Base-by-base conservation (phyloP, 2,797 vertebrate species). In the Philypnodon macrostomus region DNA sequence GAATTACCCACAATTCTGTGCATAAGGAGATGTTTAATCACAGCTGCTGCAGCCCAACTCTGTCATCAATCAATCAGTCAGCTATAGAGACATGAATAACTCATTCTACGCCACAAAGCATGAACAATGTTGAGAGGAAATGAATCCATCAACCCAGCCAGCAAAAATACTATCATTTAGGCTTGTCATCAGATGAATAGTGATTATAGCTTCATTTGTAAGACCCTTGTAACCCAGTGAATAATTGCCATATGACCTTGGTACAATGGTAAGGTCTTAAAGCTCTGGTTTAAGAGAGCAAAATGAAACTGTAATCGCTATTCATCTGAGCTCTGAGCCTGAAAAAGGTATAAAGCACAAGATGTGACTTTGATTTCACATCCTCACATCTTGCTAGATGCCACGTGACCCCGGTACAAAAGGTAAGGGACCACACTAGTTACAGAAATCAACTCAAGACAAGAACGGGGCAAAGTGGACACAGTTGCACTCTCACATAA, bases 41-140 rank as follows among this genome's bases (percentile, higher is more conserved):
- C 54, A 67, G 68, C 60, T 58, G 47, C 56, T 44, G 5, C 11
- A 19, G 41, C 37, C 35, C 14, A 30, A 30, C 12, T 45, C 39
- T 39, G 47, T 33, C 53, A 31, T 58, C 34, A 64, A 18, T 77
- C 62, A 67, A 11, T 62, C 49, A 30, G 35, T 61, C 55, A 45
- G 29, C 35, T 10, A 17, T 30, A 19, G 16, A 42, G 31, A 50
- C 50, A 38, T 33, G 67, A 67, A 54, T 73, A 71, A 45, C 18
- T 36, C 18, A 7, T 24, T 36, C 51, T 66, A 18, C 58, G 30
- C 34, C 31, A 40, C 11, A 31, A 39, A 54, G 16, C 23, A 42
- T 29, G 33, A 47, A 42, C 63, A 58, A 65, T 40, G 53, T 58
- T 47, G 23, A 15, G 15, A 32, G 27, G 41, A 24, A 33, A 7